These are phyloP conservation scores for Frankliniella fusca DNA, from an alignment of 2,888 invertebrate genomes.

Conservation along the genomic window DNA sequence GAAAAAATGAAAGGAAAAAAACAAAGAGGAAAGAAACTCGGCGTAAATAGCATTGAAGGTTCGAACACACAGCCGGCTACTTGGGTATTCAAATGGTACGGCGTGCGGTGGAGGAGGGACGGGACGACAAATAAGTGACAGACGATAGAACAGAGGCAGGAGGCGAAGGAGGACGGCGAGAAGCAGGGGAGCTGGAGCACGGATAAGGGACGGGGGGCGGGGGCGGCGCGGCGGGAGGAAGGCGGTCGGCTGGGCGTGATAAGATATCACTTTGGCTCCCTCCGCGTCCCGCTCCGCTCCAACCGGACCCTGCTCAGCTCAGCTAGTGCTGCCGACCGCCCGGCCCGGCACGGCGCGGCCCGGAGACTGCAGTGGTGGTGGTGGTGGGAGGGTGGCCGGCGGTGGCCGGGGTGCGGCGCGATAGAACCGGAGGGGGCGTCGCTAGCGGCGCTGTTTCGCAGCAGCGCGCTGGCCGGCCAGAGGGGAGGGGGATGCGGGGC, in stretches of 20 bases:
- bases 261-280: constrained; percentile 24
- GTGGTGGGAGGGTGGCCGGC: not conserved
- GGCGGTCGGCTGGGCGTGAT: constrained; percentile 13
- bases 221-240: not conserved
- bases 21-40: too few species aligned
- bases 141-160: not conserved
- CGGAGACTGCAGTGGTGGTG: not conserved
- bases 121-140: not conserved
- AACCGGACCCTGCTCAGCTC: constrained; percentile 11
- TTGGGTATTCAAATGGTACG: too few species aligned
- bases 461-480: not conserved
- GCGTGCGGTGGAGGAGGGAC: too few species aligned
- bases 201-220: not conserved
- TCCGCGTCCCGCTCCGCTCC: not conserved
- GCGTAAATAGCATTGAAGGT: too few species aligned
- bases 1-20: not conserved
- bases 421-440: too few species aligned
- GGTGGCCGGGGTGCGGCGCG: not conserved
- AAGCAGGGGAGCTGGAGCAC: not conserved
- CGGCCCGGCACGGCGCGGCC: not conserved
- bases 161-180: not conserved
- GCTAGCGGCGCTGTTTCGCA: not conserved
- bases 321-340: not conserved
- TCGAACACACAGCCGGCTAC: too few species aligned
- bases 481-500: not conserved